These are phyloP conservation scores for Oasisia sp. DNA, from an alignment of 2,888 invertebrate genomes.

Conservation along the genomic window DNA sequence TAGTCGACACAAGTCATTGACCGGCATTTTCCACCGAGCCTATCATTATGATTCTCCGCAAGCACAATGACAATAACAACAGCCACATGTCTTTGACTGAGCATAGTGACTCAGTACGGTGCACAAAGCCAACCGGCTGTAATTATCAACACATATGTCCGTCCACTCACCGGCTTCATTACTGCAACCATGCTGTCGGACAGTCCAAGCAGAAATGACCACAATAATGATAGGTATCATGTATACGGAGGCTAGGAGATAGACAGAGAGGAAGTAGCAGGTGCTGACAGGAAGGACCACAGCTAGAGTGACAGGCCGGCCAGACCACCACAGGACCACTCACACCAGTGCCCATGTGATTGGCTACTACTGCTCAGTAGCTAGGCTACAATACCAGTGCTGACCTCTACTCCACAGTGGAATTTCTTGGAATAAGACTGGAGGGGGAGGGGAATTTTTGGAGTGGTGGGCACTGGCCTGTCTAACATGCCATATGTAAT, in stretches of 20 bases:
- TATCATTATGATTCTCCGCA: neutral
- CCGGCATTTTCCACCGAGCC: neutral
- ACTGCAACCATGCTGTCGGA: slow-evolving; percentile 7
- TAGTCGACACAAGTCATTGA: neutral
- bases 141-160: neutral
- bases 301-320: neutral
- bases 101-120: neutral
- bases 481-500: neutral
- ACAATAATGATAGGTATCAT: neutral
- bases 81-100: neutral
- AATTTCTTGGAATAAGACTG: neutral
- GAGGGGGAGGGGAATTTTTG: neutral
- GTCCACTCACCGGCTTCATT: slow-evolving; percentile 10
- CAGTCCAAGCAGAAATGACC: neutral
- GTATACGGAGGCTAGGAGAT: neutral
- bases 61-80: neutral
- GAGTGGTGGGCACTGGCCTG: neutral
- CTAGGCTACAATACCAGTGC: neutral
- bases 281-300: neutral
- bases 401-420: neutral
- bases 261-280: neutral
- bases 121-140: neutral
- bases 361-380: neutral
- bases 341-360: neutral
- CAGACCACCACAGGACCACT: neutral